Conservation (phyloP, 2,113 vertebrate genomes). For the Lynx canadensis region DNA sequence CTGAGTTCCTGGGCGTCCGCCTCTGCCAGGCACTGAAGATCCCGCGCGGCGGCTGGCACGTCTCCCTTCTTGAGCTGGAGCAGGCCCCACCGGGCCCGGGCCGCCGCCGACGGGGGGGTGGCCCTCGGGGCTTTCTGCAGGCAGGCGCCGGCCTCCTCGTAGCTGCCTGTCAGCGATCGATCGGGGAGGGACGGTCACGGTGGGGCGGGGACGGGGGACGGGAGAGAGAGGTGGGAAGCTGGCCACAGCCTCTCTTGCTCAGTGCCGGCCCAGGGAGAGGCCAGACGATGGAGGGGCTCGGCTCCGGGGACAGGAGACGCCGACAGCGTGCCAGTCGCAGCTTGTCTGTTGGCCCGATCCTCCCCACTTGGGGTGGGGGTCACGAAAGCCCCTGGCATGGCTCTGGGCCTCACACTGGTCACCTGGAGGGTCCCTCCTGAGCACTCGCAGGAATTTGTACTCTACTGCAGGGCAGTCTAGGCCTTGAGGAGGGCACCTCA, state of each 20-base stretch:
- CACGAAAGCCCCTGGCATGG: neutral
- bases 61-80: conserved; percentile 89
- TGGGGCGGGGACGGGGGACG: no score
- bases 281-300: neutral
- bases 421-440: neutral
- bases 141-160: conserved; percentile 84
- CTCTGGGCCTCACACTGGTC: neutral
- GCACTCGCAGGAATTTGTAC: fast-evolving
- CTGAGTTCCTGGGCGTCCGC: conserved; percentile 85
- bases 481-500: no score
- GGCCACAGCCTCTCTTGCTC: neutral
- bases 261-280: neutral
- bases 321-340: neutral
- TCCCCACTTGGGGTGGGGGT: neutral
- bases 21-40: conserved; percentile 88
- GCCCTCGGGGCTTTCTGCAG: conserved; percentile 87
- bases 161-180: conserved; percentile 77
- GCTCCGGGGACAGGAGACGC: neutral
- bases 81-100: conserved; percentile 89
- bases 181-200: neutral
- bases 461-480: neutral
- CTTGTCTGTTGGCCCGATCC: neutral
- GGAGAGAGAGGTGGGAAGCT: neutral
- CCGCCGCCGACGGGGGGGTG: conserved; percentile 61
- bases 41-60: conserved; percentile 78